Evolutionary conservation across 2,113 vertebrate genomes (phyloP).

Genomic region (Lasiurus cinereus): DNA sequence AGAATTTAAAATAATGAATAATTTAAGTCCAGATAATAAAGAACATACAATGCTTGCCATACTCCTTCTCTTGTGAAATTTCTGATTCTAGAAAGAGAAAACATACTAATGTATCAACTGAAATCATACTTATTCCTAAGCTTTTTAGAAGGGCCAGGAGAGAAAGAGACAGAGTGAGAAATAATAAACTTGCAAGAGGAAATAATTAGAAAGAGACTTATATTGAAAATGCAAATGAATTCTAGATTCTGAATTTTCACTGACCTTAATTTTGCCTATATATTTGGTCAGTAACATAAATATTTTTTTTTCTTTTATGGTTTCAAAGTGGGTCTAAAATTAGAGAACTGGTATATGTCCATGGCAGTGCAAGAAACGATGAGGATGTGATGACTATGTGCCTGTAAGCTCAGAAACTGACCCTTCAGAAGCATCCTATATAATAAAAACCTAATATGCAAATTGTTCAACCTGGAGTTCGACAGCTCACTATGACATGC

Average conservation of each 20-base stretch:
- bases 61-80: neutral
- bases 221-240: neutral
- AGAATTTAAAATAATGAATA: neutral
- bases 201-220: neutral
- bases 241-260: neutral
- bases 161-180: fast-evolving
- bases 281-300: neutral
- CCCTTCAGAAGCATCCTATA: neutral
- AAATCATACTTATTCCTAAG: neutral
- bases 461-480: too few relatives aligned
- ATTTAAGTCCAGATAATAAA: slow-evolving; percentile 3
- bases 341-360: neutral
- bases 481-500: too few relatives aligned
- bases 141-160: neutral
- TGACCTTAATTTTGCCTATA: neutral
- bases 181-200: neutral
- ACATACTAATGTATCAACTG: neutral
- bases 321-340: neutral
- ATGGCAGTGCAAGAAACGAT: neutral
- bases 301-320: neutral
- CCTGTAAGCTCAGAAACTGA: neutral
- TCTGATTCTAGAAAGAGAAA: neutral
- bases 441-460: too few relatives aligned
- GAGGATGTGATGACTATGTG: neutral
- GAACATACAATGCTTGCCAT: neutral